Evolutionary conservation across 2,888 invertebrate genomes (phyloP).

Genomic region (Hedya salicella): DNA sequence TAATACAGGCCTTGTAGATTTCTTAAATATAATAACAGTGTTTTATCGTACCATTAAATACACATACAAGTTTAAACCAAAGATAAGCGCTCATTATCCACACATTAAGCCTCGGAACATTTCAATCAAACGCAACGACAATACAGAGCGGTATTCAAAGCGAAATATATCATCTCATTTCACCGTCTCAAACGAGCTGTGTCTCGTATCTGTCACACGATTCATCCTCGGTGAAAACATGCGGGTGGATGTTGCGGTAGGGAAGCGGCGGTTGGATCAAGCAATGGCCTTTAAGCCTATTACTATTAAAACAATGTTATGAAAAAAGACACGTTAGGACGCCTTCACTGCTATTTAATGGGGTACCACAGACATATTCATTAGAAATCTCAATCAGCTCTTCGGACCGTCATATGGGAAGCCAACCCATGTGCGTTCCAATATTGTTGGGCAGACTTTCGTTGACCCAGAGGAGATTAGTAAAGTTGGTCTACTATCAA

Average conservation of each 20-base stretch:
- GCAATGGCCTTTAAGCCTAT: no score
- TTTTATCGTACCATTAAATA: neutral
- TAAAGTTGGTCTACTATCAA: no score
- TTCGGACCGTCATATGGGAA: no score
- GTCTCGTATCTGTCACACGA: conserved; percentile 52
- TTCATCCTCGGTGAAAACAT: conserved; percentile 54
- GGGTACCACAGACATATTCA: no score
- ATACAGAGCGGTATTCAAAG: conserved; percentile 58
- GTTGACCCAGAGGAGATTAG: no score
- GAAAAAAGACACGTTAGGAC: no score
- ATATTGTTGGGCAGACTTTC: no score
- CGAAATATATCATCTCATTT: conserved; percentile 58
- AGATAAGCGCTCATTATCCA: conserved; percentile 30
- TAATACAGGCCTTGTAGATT: no score
- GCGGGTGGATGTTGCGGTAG: conserved; percentile 42
- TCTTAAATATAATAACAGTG: neutral
- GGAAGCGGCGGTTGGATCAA: conserved; percentile 38
- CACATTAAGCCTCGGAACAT: conserved; percentile 47
- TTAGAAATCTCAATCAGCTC: no score
- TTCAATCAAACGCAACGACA: conserved; percentile 63
- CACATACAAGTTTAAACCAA: conserved; percentile 23
- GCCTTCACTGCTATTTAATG: no score
- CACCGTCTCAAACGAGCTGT: conserved; percentile 42
- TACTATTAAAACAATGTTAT: no score
- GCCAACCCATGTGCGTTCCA: no score